phyloP scores from a whole-genome alignment of 2,888 invertebrate species.

The Ectemnius continuus region DNA sequence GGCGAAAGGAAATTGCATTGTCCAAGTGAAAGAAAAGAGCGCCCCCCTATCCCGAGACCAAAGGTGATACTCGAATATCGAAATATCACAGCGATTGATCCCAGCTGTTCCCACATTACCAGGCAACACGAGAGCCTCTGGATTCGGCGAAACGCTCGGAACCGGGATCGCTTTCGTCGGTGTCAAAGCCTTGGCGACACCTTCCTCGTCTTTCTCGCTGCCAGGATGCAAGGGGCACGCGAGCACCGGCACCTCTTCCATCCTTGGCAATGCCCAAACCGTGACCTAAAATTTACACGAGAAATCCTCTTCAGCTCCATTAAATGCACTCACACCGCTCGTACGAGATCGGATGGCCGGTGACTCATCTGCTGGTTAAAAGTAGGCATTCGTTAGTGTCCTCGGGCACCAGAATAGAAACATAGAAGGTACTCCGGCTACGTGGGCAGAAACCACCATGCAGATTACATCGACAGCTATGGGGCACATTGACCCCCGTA shows the following conservation, averaged over 20 bases:
- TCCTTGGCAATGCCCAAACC: conserved; percentile 84
- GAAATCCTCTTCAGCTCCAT: conserved; percentile 52
- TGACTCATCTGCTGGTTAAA: conserved; percentile 56
- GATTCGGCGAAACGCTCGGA: conserved; percentile 56
- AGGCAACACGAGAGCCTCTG: conserved; percentile 70
- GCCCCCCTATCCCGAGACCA: not conserved
- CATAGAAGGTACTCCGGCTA: conserved; percentile 41
- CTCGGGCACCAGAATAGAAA: conserved; percentile 50
- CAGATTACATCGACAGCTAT: conserved; percentile 40
- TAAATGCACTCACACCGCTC: conserved; percentile 40
- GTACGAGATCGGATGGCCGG: conserved; percentile 43
- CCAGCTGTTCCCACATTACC: conserved; percentile 55
- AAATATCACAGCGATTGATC: conserved; percentile 21
- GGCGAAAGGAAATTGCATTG: not conserved
- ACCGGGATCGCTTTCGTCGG: conserved; percentile 71
- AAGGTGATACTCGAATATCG: conserved; percentile 32
- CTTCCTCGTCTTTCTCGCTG: conserved; percentile 66
- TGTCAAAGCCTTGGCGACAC: conserved; percentile 70
- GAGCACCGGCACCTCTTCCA: conserved; percentile 85
- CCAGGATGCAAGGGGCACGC: conserved; percentile 79
- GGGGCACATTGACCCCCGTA: conserved; percentile 50
- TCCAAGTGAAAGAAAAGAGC: too few relatives aligned
- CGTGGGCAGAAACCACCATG: conserved; percentile 47
- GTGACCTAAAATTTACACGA: conserved; percentile 75
- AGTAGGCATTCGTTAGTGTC: conserved; percentile 77